Evolutionary conservation across 2,113 vertebrate genomes (phyloP), one percentile per base, ranked within the genome.

Genomic region (Chaetops frenatus): DNA sequence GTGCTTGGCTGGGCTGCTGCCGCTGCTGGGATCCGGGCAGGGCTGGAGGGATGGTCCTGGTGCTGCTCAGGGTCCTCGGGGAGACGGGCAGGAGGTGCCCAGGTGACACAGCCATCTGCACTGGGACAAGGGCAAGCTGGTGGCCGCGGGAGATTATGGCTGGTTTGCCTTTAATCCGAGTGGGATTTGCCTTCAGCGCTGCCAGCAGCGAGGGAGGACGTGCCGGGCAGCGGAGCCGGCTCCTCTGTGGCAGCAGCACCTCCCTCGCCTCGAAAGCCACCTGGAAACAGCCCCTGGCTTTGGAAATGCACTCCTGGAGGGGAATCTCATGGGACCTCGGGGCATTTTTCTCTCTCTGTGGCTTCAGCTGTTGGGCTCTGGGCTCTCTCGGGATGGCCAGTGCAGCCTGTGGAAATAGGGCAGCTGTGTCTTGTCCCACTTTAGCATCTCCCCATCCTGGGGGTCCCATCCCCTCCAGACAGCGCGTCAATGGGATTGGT

Each of bases 371-470:
- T 7, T 38, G 58, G 60, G 50, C 29, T 62, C 28, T 38, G 28
- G 69, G 35, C 44, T 89, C 0, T 0, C 56, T 38, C 0, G 0
- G 62, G 7, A 13, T 38, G 47, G 38, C 42, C 2, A 0, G 12
- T 45, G 53, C 69, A 54, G 57, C 57, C 51, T 0, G 0, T 54
- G 61, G 72, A 58, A 61, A 31, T 5, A n/a, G 64, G 54, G 7
- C 45, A 50, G 45, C n/a, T 12, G 2, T 4, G 4, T 33, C 60
- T 42, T 40, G n/a, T 42, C 81, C 72, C 44, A 15, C 2, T 29
- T 11, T 5, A 70, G 15, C 44, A 31, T 67, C 38, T 67, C 65
- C 22, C 22, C 22, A 3, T 58, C 29, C 56, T 10, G 38, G 23
- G 69, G 25, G 12, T 85, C 51, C 51, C 6, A 5, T 22, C 38